Base-by-base conservation (phyloP, 1,140 invertebrate genomes). In the Eciton burchellii region DNA sequence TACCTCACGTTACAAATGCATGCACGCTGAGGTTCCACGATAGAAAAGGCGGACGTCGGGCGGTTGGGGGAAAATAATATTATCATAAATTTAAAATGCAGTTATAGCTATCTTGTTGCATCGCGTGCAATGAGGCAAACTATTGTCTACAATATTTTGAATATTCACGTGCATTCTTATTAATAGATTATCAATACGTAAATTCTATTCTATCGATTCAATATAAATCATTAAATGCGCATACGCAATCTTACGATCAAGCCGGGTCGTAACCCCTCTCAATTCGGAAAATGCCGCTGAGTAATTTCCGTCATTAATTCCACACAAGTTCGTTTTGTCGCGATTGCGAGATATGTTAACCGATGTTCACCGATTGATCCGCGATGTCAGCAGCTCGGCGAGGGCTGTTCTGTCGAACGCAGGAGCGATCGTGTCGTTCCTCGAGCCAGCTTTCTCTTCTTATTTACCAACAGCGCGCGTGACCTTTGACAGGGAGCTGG, bases 211-310 rank as follows among this genome's bases (percentile, higher is more conserved):
- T 21, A 24, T 1, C 57, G 43, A 43, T 52, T 76, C 12, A 84
- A 92, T 89, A 91, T 84, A 91, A 90, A 92, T 92, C 88, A 91
- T 91, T 88, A 91, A 91, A 90, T 91, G 73, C 87, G 81, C 79
- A 52, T 84, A 85, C 59, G 41, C 73, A 81, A 84, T 24, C 56
- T 79, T 79, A 79, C 66, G 82, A 82, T 81, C 62, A 89, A 84
- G 88, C 87, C 86, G 90, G 90, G 89, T 88, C 88, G 60, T 84
- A 85, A 94, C 90, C 91, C 88, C 72, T 84, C 29, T 47, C 57
- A 43, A 54, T 62, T 35, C 92, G 90, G 88, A 90, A 92, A 86
- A 93, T 90, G 88, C 91, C 26, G 74, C 49, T 21, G 35, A 79
- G 49, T 79, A 79, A 70, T 68, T 68, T 68, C 63, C 49, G 49